Conservation (phyloP, 2,888 invertebrate genomes). For the Beris chalybata region DNA sequence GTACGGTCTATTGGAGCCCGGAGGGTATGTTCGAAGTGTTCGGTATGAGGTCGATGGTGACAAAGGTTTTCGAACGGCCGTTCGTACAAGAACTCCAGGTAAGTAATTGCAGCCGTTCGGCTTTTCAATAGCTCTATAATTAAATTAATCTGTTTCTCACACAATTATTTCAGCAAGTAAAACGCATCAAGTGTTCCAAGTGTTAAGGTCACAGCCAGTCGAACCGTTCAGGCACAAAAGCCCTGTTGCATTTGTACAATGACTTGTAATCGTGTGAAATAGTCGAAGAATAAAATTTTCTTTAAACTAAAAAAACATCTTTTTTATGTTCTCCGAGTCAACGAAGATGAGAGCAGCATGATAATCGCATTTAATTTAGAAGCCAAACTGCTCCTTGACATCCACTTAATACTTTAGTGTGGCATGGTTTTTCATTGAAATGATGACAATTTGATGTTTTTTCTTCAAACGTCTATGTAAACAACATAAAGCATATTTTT, state of each 20-base stretch:
- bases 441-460: no score
- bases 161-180: constrained; percentile 43
- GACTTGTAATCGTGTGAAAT: constrained; percentile 19
- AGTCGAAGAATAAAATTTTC: constrained; percentile 8
- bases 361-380: no score
- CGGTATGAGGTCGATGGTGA: constrained; percentile 49
- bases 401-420: no score
- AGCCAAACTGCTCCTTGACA: no score
- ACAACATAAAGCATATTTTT: no score
- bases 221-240: constrained; percentile 45
- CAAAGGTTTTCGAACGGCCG: constrained; percentile 47
- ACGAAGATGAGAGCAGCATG: no score
- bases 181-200: constrained; percentile 46
- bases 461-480: no score
- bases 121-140: constrained; percentile 7
- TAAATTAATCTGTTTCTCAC: constrained; percentile 11
- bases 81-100: constrained; percentile 48
- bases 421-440: no score
- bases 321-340: no score
- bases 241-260: constrained; percentile 47
- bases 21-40: constrained; percentile 50
- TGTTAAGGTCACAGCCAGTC: constrained; percentile 44
- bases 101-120: background rate
- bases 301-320: no score
- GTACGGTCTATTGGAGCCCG: constrained; percentile 50